These are phyloP conservation scores for Seira ritae DNA, from an alignment of 2,888 invertebrate species.

Conservation along the genomic window DNA sequence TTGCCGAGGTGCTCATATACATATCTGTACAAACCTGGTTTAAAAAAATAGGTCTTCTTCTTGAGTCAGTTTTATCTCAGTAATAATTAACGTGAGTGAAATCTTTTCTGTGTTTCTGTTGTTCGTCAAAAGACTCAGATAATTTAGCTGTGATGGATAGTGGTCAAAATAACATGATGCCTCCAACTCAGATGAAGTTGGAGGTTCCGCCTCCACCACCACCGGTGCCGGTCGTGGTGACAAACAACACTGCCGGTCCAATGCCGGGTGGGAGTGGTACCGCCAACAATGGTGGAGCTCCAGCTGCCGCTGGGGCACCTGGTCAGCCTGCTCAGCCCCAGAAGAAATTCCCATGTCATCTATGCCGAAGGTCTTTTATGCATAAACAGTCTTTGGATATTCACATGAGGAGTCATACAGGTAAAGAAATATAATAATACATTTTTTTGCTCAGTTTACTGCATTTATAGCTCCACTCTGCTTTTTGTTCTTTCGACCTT, in stretches of 20 bases:
- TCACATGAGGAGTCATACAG: slow-evolving; percentile 72
- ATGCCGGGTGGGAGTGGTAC: slow-evolving; percentile 39
- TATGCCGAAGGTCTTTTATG: slow-evolving; percentile 71
- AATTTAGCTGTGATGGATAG: slow-evolving; percentile 60
- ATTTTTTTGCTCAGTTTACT: too few species aligned
- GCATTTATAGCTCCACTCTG: not conserved
- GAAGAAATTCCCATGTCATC: slow-evolving; percentile 72
- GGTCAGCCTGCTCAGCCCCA: slow-evolving; percentile 54
- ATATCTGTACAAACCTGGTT: too few species aligned
- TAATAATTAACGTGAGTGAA: not conserved
- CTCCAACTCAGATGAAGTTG: slow-evolving; percentile 42
- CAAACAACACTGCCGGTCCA: slow-evolving; percentile 43
- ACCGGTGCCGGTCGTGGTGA: slow-evolving; percentile 51
- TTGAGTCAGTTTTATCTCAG: too few species aligned
- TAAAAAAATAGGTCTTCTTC: too few species aligned
- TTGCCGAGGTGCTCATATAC: too few species aligned
- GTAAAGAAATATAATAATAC: slow-evolving; percentile 36
- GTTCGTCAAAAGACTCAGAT: not conserved
- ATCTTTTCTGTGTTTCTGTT: not conserved
- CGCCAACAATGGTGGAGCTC: slow-evolving; percentile 46
- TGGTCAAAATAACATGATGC: slow-evolving; percentile 62
- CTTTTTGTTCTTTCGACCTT: slow-evolving; percentile 4
- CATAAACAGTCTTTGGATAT: slow-evolving; percentile 72
- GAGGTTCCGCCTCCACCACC: slow-evolving; percentile 47
- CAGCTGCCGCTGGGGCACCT: slow-evolving; percentile 45